phyloP scores from a whole-genome alignment of 1,140 invertebrate genomes.

The Drosophila ohnishii region DNA sequence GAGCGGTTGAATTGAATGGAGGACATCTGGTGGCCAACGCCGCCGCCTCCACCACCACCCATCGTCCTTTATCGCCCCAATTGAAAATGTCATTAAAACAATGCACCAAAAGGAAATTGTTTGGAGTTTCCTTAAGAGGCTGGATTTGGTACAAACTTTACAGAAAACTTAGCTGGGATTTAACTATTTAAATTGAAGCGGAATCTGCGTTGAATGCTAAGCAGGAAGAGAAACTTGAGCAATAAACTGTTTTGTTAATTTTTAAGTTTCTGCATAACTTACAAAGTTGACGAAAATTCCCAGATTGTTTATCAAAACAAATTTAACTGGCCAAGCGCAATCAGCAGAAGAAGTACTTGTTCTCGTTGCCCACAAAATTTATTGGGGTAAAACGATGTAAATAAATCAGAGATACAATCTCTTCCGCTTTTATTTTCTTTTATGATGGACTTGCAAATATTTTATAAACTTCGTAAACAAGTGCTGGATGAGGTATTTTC shows the following conservation, averaged over 20 bases:
- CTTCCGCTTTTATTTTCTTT: not conserved
- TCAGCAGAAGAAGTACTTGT: conserved; percentile 5
- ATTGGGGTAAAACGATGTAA: not conserved
- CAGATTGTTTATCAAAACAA: conserved; percentile 14
- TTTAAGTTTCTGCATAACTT: conserved; percentile 28
- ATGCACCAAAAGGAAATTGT: conserved; percentile 34
- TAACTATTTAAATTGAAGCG: conserved; percentile 28
- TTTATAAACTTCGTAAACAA: conserved; percentile 1
- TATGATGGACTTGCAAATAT: not conserved
- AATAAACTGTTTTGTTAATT: conserved; percentile 17
- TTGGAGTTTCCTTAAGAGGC: conserved; percentile 17
- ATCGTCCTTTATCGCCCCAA: conserved; percentile 38
- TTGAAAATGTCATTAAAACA: conserved; percentile 72
- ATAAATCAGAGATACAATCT: conserved; percentile 11
- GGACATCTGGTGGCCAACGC: conserved; percentile 29
- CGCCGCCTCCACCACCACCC: conserved; percentile 2
- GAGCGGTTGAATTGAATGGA: conserved; percentile 40
- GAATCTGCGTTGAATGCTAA: conserved; percentile 25
- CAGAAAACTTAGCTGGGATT: conserved; percentile 7
- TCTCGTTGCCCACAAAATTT: not conserved
- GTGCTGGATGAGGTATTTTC: not conserved
- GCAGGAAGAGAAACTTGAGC: conserved; percentile 16
- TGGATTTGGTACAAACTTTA: conserved; percentile 19
- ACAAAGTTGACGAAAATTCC: conserved; percentile 13
- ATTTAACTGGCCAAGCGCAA: conserved; percentile 13